Conservation (phyloP, 1,140 invertebrate species). For the Sycobia sp. region DNA sequence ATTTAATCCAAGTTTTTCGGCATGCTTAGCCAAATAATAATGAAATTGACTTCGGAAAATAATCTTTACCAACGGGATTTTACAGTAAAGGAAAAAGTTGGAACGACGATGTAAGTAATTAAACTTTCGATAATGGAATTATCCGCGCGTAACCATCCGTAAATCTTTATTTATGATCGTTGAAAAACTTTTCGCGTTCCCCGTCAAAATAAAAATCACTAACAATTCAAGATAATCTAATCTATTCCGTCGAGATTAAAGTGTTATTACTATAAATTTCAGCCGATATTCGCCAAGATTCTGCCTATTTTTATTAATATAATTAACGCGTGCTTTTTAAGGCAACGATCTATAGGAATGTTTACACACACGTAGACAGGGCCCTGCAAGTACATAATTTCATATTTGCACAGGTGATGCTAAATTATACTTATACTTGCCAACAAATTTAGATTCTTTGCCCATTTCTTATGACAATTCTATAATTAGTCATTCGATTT, state of each 20-base stretch:
- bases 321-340: slow-evolving; percentile 3
- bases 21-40: no score
- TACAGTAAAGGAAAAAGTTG: no score
- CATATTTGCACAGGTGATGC: background rate
- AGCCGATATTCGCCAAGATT: slow-evolving; percentile 12
- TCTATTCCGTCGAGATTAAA: slow-evolving; percentile 8
- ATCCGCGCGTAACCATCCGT: background rate
- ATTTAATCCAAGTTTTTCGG: no score
- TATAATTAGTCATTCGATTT: background rate
- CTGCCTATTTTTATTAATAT: slow-evolving; percentile 6
- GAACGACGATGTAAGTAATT: no score
- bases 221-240: slow-evolving; percentile 6
- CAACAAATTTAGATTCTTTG: slow-evolving; percentile 3
- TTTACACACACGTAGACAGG: background rate
- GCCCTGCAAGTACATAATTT: background rate
- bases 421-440: slow-evolving; percentile 15
- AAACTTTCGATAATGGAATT: background rate
- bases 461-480: background rate
- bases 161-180: no score
- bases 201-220: slow-evolving; percentile 8
- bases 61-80: no score
- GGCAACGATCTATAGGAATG: background rate
- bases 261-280: slow-evolving; percentile 1
- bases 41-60: no score
- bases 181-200: background rate